phyloP scores from a whole-genome alignment of 2,113 vertebrate genomes.

The Rutilus rutilus region DNA sequence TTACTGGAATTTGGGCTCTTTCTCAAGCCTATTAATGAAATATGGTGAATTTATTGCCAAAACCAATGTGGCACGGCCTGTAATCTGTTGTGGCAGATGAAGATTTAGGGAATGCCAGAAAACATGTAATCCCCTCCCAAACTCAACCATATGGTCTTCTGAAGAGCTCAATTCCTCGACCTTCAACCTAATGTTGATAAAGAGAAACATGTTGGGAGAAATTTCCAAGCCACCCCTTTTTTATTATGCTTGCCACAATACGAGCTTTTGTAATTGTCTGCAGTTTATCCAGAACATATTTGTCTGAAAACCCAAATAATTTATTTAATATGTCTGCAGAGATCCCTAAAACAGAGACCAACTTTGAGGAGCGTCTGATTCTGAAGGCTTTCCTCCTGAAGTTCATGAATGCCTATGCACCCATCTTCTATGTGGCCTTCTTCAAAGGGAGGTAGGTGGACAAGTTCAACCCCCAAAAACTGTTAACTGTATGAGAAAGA shows the following conservation, averaged over 20 bases:
- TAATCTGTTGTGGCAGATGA: background rate
- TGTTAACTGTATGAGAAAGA: background rate
- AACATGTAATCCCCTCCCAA: slow-evolving; percentile 2
- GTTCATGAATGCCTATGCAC: slow-evolving; percentile 96
- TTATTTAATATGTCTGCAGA: slow-evolving; percentile 73
- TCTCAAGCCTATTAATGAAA: background rate
- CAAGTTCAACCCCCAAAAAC: background rate
- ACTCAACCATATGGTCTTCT: background rate
- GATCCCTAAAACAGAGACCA: slow-evolving; percentile 93
- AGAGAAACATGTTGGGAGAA: background rate
- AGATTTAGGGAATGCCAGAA: background rate
- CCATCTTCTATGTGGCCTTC: slow-evolving; percentile 98
- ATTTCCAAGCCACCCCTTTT: background rate
- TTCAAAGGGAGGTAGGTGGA: slow-evolving; percentile 91
- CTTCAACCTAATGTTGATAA: background rate
- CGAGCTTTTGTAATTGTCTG: background rate
- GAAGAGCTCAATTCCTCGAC: background rate
- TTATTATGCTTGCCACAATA: background rate
- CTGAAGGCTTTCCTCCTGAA: slow-evolving; percentile 94
- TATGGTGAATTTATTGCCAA: slow-evolving; percentile 14
- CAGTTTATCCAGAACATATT: background rate
- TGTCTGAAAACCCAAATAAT: background rate
- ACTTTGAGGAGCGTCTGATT: slow-evolving; percentile 91
- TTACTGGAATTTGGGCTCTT: slow-evolving; percentile 27
- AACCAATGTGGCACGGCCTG: background rate